phyloP scores from a whole-genome alignment of 2,888 invertebrate species.

The Cyrtodaria siliqua region DNA sequence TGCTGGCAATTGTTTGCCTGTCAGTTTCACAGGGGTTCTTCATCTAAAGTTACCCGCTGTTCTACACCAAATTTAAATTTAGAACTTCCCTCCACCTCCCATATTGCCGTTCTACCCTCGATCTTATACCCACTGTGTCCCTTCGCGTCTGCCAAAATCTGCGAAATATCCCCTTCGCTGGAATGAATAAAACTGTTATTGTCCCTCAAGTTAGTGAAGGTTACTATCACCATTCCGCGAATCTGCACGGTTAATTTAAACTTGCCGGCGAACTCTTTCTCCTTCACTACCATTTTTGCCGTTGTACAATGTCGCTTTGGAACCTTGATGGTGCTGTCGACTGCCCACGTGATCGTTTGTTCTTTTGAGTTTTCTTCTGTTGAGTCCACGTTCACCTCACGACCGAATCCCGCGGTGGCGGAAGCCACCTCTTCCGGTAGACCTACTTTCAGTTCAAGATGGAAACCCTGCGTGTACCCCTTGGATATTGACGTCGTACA shows the following conservation, averaged over 20 bases:
- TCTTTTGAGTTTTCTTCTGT: conserved; percentile 82
- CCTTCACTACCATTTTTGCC: conserved; percentile 86
- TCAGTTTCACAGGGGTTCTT: conserved; percentile 67
- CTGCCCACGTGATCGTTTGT: conserved; percentile 86
- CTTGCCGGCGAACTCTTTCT: conserved; percentile 86
- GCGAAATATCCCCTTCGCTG: conserved; percentile 80
- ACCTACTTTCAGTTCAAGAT: conserved; percentile 86
- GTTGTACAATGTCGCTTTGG: conserved; percentile 82
- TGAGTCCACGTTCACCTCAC: conserved; percentile 84
- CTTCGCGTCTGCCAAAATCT: conserved; percentile 73
- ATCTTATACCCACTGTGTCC: conserved; percentile 66
- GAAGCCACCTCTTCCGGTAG: conserved; percentile 86
- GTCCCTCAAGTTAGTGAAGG: conserved; percentile 84
- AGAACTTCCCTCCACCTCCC: conserved; percentile 77
- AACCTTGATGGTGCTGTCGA: conserved; percentile 86
- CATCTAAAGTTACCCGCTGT: conserved; percentile 83
- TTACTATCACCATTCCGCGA: conserved; percentile 82
- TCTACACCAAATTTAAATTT: conserved; percentile 84
- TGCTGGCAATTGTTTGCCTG: too few relatives aligned
- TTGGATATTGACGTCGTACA: conserved; percentile 79
- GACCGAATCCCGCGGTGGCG: conserved; percentile 85
- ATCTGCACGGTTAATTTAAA: conserved; percentile 84
- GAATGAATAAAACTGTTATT: conserved; percentile 85
- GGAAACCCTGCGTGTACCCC: conserved; percentile 85
- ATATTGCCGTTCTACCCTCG: conserved; percentile 67